A percentile compares a stretch with the other conserved stretches of the same genome.
Conservation (phyloP, 1,140 invertebrate genomes). For the Chymomyza costata region DNA sequence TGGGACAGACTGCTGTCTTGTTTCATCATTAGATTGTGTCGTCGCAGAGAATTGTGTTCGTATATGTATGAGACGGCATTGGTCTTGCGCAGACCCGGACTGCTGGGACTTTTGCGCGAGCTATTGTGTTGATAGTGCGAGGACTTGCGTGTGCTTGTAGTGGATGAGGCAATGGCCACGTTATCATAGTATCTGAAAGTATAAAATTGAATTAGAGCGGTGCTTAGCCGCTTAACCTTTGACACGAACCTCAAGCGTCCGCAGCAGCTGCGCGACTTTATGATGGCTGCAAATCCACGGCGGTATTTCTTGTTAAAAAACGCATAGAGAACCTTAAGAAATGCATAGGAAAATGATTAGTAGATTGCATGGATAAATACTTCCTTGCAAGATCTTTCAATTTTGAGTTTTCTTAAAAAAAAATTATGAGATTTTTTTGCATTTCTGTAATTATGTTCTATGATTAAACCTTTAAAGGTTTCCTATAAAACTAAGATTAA, state of each 20-base stretch:
- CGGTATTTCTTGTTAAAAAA: conserved; percentile 98
- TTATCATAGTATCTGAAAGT: conserved; percentile 82
- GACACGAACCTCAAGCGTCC: conserved; percentile 82
- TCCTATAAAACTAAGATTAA: too few species aligned
- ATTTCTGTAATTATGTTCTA: too few species aligned
- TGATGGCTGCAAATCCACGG: conserved; percentile 92
- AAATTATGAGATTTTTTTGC: too few species aligned
- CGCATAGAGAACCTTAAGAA: conserved; percentile 95
- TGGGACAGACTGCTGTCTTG: conserved; percentile 74
- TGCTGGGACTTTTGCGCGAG: conserved; percentile 80
- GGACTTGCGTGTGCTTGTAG: conserved; percentile 87
- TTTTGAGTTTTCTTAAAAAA: too few species aligned
- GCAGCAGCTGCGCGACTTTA: conserved; percentile 89
- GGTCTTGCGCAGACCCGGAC: conserved; percentile 78
- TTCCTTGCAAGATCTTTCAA: too few species aligned
- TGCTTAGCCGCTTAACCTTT: too few species aligned
- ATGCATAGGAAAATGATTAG: too few species aligned
- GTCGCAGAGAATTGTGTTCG: conserved; percentile 67
- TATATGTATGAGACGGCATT: conserved; percentile 86
- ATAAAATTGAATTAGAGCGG: not conserved
- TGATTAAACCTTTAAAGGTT: too few species aligned
- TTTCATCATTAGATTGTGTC: conserved; percentile 70
- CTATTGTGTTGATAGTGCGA: conserved; percentile 86
- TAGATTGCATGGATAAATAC: too few species aligned
- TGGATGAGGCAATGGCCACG: conserved; percentile 87